Conservation (phyloP, 2,888 invertebrate species). For the Molanna angustata region DNA sequence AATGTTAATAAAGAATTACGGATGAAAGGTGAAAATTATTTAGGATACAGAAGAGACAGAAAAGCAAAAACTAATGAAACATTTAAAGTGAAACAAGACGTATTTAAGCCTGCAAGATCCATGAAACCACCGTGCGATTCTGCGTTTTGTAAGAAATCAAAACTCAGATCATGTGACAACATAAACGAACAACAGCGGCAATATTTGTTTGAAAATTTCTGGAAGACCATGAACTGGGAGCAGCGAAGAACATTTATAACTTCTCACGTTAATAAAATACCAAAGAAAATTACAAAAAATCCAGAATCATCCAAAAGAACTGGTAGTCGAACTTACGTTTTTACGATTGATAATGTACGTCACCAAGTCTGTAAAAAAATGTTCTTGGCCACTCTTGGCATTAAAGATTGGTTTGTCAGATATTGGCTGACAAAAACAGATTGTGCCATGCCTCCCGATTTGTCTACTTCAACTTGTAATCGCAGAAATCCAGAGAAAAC, state of each 20-base stretch:
- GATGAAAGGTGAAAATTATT: constrained; percentile 8
- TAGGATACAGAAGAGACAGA: constrained; percentile 4
- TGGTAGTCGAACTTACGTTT: not conserved
- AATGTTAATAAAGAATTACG: not conserved
- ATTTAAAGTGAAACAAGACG: constrained; percentile 4
- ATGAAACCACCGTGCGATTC: constrained; percentile 3
- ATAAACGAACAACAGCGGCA: not conserved
- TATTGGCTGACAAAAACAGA: not conserved
- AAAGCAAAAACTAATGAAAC: not conserved
- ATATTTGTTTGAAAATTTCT: not conserved
- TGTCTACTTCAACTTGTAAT: not conserved
- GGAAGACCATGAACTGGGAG: constrained; percentile 5
- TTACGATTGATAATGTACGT: constrained; percentile 1
- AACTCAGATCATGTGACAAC: constrained; percentile 1
- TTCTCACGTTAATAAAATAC: not conserved
- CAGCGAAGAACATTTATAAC: constrained; percentile 2
- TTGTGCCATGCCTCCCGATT: constrained; percentile 5
- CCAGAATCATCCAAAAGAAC: not conserved
- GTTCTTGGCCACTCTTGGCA: not conserved
- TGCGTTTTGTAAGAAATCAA: constrained; percentile 6
- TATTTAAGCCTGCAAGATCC: constrained; percentile 1
- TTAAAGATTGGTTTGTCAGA: constrained; percentile 5
- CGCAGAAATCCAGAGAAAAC: not conserved
- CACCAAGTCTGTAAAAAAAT: constrained; percentile 6
- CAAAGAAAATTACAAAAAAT: constrained; percentile 5